Conservation (phyloP, 2,888 invertebrate genomes). For the Calameuta pallipes region DNA sequence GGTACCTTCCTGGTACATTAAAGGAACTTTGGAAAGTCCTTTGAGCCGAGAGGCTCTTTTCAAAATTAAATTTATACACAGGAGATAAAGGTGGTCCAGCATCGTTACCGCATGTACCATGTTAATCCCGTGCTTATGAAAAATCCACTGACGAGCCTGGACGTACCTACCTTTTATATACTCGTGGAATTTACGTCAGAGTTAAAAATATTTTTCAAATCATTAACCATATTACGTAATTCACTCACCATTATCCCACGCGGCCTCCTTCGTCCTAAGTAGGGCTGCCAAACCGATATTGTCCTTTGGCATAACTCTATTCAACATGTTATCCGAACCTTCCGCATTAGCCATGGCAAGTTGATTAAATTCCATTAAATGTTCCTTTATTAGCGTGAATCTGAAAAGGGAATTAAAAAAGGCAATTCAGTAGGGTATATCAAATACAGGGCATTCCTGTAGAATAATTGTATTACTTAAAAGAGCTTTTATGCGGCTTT, state of each 20-base stretch:
- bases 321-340: slow-evolving; percentile 97
- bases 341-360: slow-evolving; percentile 98
- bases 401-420: slow-evolving; percentile 68
- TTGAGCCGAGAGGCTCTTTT: neutral
- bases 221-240: neutral
- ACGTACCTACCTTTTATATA: neutral
- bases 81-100: neutral
- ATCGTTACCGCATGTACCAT: neutral
- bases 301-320: slow-evolving; percentile 99
- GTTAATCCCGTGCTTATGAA: neutral
- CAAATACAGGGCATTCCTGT: neutral
- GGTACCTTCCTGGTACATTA: neutral
- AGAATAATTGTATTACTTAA: neutral
- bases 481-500: neutral
- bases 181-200: neutral
- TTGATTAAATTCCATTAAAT: slow-evolving; percentile 98
- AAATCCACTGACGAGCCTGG: neutral
- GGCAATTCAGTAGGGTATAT: neutral
- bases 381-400: slow-evolving; percentile 94
- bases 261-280: slow-evolving; percentile 92
- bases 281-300: slow-evolving; percentile 98
- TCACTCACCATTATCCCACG: slow-evolving; percentile 87
- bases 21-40: neutral
- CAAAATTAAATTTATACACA: neutral
- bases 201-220: slow-evolving; percentile 1